Evolutionary conservation across 92 coral and sea anemone genomes (phyloP).

Genomic region (Meandrina meandrites): DNA sequence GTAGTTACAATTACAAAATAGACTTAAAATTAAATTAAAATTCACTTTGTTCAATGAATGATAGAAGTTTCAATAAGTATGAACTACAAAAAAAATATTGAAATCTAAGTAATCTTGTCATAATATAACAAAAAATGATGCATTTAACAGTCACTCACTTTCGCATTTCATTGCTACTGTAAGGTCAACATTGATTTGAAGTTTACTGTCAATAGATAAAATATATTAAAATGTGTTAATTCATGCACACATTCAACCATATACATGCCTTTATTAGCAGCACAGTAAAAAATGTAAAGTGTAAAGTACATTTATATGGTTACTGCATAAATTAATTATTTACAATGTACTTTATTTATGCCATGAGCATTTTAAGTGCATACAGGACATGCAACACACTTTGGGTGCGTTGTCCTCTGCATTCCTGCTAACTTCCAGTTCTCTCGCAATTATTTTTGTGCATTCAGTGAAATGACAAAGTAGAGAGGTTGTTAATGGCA

Average conservation of each 20-base stretch:
- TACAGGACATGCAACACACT: too few species aligned
- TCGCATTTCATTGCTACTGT: slow-evolving; percentile 96
- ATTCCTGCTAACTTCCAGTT: not conserved
- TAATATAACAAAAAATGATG: not conserved
- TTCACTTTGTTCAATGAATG: not conserved
- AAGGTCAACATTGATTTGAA: slow-evolving; percentile 90
- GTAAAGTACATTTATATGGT: too few species aligned
- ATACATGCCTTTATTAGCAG: not conserved
- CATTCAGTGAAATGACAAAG: too few species aligned
- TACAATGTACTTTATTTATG: too few species aligned
- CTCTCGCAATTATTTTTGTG: not conserved
- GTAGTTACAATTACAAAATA: too few species aligned
- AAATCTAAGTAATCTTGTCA: too few species aligned
- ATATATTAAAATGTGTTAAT: not conserved
- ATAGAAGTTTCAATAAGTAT: not conserved
- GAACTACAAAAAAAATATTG: not conserved
- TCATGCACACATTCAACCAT: not conserved
- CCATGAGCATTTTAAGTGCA: too few species aligned
- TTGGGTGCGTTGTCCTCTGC: not conserved
- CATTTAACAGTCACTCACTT: slow-evolving; percentile 54
- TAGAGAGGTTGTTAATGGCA: too few species aligned
- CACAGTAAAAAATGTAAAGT: not conserved
- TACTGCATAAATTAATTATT: too few species aligned
- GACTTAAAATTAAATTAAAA: too few species aligned
- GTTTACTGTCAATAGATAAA: slow-evolving; percentile 65